Evolutionary conservation across 2,113 vertebrate species (phyloP).

Genomic region (Entelurus aequoreus): DNA sequence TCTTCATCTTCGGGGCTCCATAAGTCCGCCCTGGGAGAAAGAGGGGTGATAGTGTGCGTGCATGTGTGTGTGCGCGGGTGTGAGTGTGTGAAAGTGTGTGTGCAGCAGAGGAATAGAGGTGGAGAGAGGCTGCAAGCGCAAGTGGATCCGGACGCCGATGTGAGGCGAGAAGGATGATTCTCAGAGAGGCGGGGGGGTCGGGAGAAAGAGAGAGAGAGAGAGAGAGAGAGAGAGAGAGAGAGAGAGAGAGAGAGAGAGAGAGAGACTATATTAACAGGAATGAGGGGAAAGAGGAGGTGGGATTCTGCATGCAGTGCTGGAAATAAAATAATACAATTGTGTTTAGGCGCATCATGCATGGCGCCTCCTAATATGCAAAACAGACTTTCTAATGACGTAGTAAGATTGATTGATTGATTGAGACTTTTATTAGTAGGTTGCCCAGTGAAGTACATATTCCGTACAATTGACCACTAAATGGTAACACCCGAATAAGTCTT

Average conservation of each 20-base stretch:
- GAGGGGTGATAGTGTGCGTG: conserved; percentile 16
- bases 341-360: no score
- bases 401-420: no score
- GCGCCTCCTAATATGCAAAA: no score
- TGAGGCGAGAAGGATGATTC: conserved; percentile 40
- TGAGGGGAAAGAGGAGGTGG: conserved; percentile 68
- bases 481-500: no score
- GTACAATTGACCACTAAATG: no score
- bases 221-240: not conserved
- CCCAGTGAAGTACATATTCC: no score
- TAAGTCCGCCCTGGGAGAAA: conserved; percentile 40
- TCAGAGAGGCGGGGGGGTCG: conserved; percentile 11
- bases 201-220: conserved; percentile 3
- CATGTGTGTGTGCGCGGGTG: conserved; percentile 19
- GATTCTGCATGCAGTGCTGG: conserved; percentile 64
- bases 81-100: conserved; percentile 11
- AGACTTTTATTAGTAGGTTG: no score
- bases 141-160: conserved; percentile 49
- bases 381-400: no score
- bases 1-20: conserved; percentile 29
- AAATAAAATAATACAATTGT: no score
- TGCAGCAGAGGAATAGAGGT: conserved; percentile 20
- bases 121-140: conserved; percentile 39
- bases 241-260: conserved; percentile 10
- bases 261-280: conserved; percentile 67